Percentiles rank a stretch among this genome's conserved stretches.
phyloP scores from a whole-genome alignment of 2,888 invertebrate genomes.

The Ptychoptera albimana region DNA sequence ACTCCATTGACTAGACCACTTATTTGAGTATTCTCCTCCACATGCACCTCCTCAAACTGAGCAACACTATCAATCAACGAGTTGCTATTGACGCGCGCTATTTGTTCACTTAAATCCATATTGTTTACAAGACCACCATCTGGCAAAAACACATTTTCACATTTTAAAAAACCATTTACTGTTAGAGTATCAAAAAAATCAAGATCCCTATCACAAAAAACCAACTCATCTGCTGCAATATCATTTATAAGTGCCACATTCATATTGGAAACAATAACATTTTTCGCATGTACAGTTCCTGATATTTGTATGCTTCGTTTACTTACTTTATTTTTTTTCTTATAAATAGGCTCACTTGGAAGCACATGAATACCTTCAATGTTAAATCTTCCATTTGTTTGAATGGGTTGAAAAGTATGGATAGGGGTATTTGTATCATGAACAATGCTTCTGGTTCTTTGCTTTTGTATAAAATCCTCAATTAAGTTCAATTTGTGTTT shows the following conservation, averaged over 20 bases:
- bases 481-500: conserved; percentile 9
- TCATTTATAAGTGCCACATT: conserved; percentile 21
- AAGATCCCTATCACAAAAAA: conserved; percentile 19
- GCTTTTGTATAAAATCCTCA: not conserved
- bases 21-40: too few species aligned
- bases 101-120: not conserved
- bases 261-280: conserved; percentile 19
- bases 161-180: not conserved
- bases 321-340: too few species aligned
- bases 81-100: too few species aligned
- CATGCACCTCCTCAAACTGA: too few species aligned
- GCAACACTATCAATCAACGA: too few species aligned
- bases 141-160: not conserved
- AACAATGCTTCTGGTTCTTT: not conserved
- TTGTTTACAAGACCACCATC: not conserved
- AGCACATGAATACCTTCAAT: not conserved
- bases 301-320: not conserved
- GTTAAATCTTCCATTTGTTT: not conserved
- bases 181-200: conserved; percentile 18
- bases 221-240: conserved; percentile 13
- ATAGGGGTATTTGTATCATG: not conserved
- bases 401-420: too few species aligned
- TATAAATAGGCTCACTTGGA: too few species aligned
- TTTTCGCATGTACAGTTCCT: not conserved
- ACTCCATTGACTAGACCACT: too few species aligned